Evolutionary conservation across 2,797 vertebrate genomes (phyloP), one percentile per base, ranked within the genome.

Genomic region (Dicrostonyx torquatus): DNA sequence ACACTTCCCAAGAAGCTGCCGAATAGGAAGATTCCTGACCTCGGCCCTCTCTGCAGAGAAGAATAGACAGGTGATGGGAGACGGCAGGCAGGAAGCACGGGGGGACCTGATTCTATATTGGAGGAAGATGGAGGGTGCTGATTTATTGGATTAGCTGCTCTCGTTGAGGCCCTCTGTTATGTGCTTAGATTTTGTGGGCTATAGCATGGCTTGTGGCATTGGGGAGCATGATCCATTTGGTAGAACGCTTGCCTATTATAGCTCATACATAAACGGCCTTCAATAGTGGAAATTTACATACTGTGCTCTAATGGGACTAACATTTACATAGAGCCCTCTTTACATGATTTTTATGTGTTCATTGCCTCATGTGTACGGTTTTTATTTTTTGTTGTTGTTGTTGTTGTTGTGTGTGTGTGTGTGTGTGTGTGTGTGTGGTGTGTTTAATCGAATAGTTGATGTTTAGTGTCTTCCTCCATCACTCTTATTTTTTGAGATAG

Each of bases 1-100:
- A 90, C 90, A 43, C 75, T 80, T 60, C 58, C 53, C 75, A 43
- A 82, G 89, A 37, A 90, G 82, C 66, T 70, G 87, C 80, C 3
- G 6, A 87, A 37, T 37, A 40, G 62, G 31, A 91, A 86, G 79
- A 93, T 68, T 60, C 85, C n/a, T 40, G 34, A 62, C 78, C 94
- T 73, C 29, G n/a, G 40, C 5, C 11, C 40, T 94, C 26, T 58
- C n/a, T 50, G 68, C 50, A 82, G 68, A 88, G n/a, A n/a, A 86
- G 22, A 78, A 12, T 62, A n/a, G 20, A 58, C 1, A 75, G 68
- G 40, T n/a, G 17, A 73, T 1, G 72, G 73, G n/a, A 15, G 50
- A 40, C 0, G 37, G 13, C 37, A 34, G 73, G 77, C n/a, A 37
- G 29, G 70, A 72, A 37, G n/a, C 72, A 1, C 45, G 20, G 7